These are phyloP conservation scores for Ophthalmotilapia sp. DNA, from an alignment of 2,113 vertebrate genomes.

Conservation along the genomic window DNA sequence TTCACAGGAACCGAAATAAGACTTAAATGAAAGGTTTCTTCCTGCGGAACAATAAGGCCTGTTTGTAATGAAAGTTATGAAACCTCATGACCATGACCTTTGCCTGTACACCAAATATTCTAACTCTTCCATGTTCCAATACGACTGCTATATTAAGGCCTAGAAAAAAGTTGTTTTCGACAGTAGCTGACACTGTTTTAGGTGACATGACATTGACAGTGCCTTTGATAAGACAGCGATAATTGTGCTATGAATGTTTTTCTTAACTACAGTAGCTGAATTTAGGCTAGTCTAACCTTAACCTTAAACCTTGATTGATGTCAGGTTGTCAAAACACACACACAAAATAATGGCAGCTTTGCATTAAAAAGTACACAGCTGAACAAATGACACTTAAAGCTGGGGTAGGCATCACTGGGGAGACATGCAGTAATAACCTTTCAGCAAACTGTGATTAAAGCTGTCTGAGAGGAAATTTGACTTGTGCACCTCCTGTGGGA, in stretches of 20 bases:
- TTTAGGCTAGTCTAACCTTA: not conserved
- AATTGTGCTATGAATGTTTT: not conserved
- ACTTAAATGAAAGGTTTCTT: constrained; percentile 22
- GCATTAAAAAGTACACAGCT: not conserved
- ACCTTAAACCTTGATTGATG: not conserved
- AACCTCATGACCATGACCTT: not conserved
- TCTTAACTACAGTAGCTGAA: not conserved
- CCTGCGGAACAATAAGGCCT: not conserved
- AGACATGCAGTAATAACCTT: not conserved
- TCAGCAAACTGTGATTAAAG: not conserved
- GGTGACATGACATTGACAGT: not conserved
- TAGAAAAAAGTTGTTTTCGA: not conserved
- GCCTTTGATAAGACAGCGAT: not conserved
- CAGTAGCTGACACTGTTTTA: not conserved
- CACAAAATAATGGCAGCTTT: not conserved
- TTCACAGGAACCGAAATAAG: constrained; percentile 27
- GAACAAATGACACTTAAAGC: not conserved
- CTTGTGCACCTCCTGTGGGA: not conserved
- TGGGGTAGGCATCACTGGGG: not conserved
- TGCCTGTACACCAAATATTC: not conserved
- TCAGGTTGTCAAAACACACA: not conserved
- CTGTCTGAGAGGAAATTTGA: not conserved
- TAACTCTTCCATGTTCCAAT: not conserved
- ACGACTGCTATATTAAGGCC: not conserved
- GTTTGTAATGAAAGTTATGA: not conserved